Conservation (phyloP, 2,113 vertebrate genomes). For the Psophia crepitans region DNA sequence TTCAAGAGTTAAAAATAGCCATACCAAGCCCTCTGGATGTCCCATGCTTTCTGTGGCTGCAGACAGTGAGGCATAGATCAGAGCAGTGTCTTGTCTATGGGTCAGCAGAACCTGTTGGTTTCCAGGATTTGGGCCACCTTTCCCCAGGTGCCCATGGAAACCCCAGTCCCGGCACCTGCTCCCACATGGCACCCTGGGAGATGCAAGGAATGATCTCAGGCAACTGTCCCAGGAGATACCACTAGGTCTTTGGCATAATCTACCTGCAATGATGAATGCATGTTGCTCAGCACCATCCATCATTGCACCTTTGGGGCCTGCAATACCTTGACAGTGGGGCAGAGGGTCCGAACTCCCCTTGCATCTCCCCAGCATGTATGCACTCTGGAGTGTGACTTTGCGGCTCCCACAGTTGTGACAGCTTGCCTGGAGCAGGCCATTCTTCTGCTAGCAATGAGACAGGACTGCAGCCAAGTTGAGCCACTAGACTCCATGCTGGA, state of each 20-base stretch:
- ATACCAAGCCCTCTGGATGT: neutral
- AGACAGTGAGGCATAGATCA: neutral
- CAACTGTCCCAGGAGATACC: neutral
- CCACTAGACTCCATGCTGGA: neutral
- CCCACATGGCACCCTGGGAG: neutral
- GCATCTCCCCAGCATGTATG: neutral
- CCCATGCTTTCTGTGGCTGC: neutral
- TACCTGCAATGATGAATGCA: conserved; percentile 63
- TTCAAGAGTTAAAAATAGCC: neutral
- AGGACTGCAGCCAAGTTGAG: neutral
- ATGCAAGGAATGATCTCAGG: neutral
- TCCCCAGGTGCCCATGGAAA: neutral
- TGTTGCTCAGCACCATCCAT: conserved; percentile 10
- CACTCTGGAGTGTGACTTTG: neutral
- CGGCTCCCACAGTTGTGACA: neutral
- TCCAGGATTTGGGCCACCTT: neutral
- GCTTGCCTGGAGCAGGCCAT: neutral
- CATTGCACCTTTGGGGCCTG: conserved; percentile 44
- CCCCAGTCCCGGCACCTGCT: neutral
- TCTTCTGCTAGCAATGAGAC: conserved; percentile 18
- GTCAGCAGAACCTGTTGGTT: neutral
- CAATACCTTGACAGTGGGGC: conserved; percentile 14
- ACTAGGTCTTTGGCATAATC: conserved; percentile 58
- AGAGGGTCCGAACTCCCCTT: neutral
- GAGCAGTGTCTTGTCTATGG: neutral